Evolutionary conservation across 2,888 invertebrate species (phyloP).

Genomic region (Andrena flavipes): DNA sequence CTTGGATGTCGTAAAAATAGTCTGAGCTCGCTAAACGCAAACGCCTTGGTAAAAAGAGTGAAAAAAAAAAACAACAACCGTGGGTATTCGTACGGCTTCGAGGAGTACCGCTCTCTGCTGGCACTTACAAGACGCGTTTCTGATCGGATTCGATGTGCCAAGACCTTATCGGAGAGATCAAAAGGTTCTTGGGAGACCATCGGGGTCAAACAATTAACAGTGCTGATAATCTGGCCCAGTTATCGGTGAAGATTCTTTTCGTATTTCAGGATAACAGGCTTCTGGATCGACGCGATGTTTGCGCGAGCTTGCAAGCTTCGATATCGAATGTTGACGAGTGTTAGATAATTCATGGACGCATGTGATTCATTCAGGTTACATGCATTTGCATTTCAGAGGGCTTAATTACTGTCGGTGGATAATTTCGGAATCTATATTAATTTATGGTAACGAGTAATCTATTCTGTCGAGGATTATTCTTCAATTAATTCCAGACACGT

Average conservation of each 20-base stretch:
- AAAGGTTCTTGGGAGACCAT: background rate
- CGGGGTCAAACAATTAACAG: constrained; percentile 5
- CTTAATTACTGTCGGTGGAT: no score
- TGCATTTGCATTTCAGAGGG: no score
- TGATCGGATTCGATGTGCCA: background rate
- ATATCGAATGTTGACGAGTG: no score
- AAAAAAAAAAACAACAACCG: background rate
- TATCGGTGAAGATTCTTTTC: background rate
- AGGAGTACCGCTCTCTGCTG: constrained; percentile 6
- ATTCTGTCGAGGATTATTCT: background rate
- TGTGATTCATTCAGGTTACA: no score
- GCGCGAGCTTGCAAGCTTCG: no score
- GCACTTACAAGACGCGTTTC: background rate
- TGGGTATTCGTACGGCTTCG: background rate
- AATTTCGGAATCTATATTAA: no score
- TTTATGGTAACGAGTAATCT: constrained; percentile 2
- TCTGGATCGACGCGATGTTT: no score
- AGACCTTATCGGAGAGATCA: constrained; percentile 1
- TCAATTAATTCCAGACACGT: background rate
- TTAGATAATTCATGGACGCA: no score
- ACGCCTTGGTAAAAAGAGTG: constrained; percentile 27
- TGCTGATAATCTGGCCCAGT: background rate
- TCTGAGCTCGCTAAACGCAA: constrained; percentile 41
- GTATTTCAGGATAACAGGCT: no score
- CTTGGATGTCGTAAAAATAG: constrained; percentile 58